Percentiles rank a stretch among this genome's conserved stretches.
phyloP scores from a whole-genome alignment of 1,140 invertebrate species.

The Drosophila athabasca region DNA sequence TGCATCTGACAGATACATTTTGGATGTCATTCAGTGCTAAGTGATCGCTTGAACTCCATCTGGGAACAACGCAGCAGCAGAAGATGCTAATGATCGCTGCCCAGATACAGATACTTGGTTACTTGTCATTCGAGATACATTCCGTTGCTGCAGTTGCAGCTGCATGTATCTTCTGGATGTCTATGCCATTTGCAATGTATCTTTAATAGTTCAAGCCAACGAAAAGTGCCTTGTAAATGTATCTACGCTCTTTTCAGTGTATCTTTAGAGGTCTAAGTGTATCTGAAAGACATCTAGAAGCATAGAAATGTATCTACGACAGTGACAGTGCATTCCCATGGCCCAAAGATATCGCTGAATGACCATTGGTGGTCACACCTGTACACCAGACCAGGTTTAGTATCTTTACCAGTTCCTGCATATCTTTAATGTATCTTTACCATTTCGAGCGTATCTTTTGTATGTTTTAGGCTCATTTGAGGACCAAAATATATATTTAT shows the following conservation, averaged over 20 bases:
- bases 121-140: conserved; percentile 16
- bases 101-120: too few species aligned
- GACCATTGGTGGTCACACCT: too few species aligned
- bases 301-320: too few species aligned
- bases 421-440: background rate
- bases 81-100: conserved; percentile 18
- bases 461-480: too few species aligned
- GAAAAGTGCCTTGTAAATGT: background rate
- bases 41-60: conserved; percentile 29
- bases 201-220: background rate
- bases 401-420: background rate
- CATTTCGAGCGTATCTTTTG: too few species aligned
- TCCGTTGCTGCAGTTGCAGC: conserved; percentile 10
- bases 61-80: background rate
- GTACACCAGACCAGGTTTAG: background rate
- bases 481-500: conserved; percentile 5
- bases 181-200: background rate
- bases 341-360: too few species aligned
- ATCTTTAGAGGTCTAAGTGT: too few species aligned
- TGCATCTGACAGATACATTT: conserved; percentile 12
- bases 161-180: background rate
- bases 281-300: too few species aligned
- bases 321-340: too few species aligned
- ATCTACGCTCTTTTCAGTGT: background rate
- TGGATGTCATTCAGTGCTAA: conserved; percentile 33